Evolutionary conservation across 2,113 vertebrate genomes (phyloP), one percentile per base, ranked within the genome.

Genomic region (Elgaria multicarinata): DNA sequence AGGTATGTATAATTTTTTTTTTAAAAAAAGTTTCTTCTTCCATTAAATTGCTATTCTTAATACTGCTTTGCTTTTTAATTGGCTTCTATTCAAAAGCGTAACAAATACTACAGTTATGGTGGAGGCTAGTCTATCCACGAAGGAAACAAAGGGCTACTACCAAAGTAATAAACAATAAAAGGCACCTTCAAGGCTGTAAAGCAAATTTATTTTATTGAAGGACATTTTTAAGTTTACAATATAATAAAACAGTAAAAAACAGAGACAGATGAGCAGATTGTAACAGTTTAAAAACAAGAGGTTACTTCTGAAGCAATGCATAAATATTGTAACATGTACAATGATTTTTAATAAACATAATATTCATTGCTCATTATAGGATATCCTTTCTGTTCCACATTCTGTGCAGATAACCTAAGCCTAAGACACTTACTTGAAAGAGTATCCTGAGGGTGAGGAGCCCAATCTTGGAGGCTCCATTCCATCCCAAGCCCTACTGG

Each of bases 1-100:
- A 97, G 98, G 98, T 99, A 97, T 91, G 94, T 96, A 93, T 94
- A 77, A 13, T 39, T 67, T 67, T 31, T n/a, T 39, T 67, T 67
- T 64, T 62, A 50, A 86, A 50, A 82, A 53, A 53, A 7, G 50
- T 53, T 53, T 67, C 20, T 39, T 67, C 42, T 87, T 71, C 62
- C 42, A 55, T 10, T 33, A 44, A 50, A 50, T 42, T 80, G 16
- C 28, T 58, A 28, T 20, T 24, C 39, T 86, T 86, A 33, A 71
- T 36, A 36, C 3, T 88, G 16, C 16, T 81, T 55, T 55, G 36
- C 4, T 71, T 76, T 72, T 28, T 82, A 64, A 46, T 74, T 76
- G 20, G 13, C 71, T 72, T 8, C 83, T 92, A 77, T 58, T 90
- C 22, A 76, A 85, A n/a, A 22, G 28, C n/a, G 71, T 39, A 58